phyloP scores from a whole-genome alignment of 2,113 vertebrate genomes.

The Turdus rufiventris region DNA sequence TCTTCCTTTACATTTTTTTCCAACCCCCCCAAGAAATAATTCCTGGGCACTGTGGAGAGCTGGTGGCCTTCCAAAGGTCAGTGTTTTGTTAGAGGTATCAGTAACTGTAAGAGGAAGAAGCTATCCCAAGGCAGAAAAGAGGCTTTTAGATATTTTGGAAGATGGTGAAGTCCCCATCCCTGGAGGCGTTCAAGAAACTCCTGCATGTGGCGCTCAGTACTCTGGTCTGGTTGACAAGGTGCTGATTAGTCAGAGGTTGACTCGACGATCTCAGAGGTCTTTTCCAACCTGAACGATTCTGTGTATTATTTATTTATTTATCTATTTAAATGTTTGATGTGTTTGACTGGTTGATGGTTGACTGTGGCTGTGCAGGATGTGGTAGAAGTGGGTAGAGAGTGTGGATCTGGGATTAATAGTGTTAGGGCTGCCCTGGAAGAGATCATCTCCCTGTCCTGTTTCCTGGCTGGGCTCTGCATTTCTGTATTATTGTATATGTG shows the following conservation, averaged over 20 bases:
- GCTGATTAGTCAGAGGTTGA: background rate
- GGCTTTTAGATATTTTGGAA: background rate
- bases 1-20: background rate
- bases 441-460: background rate
- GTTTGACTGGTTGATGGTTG: background rate
- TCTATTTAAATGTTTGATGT: background rate
- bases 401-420: background rate
- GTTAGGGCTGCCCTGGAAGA: background rate
- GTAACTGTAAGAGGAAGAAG: background rate
- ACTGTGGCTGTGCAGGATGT: background rate
- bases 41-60: rapidly evolving
- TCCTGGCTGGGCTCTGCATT: background rate
- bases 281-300: background rate
- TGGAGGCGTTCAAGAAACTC: background rate
- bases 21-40: background rate
- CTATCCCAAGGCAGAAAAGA: background rate
- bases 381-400: background rate
- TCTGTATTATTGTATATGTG: rapidly evolving
- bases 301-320: background rate
- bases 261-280: background rate
- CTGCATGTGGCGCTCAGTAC: background rate
- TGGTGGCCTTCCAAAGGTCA: background rate
- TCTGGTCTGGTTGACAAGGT: background rate
- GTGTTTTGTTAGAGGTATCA: background rate
- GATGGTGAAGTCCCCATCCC: background rate